Evolutionary conservation across 1,140 invertebrate species (phyloP), one percentile per base, ranked within the genome.

Genomic region (Pinna nobilis): DNA sequence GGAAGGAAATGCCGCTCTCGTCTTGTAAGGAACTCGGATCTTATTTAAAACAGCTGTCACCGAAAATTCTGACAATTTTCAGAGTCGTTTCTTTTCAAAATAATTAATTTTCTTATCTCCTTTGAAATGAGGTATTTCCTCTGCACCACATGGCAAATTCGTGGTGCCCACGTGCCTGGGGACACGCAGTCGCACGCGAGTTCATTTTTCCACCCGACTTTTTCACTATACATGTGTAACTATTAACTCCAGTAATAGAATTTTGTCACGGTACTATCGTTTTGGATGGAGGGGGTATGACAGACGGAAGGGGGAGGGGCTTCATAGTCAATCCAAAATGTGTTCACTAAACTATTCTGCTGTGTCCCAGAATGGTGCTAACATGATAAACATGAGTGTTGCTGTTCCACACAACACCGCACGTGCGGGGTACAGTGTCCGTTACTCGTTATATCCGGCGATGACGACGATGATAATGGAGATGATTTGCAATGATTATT

Each of bases 11-110:
- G 47, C 57, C 44, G 53, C 35, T 70, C 59, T 61, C 30, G 33
- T 32, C 32, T 39, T 49, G 50, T 33, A 70, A 61, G 44, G 50
- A 70, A 61, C 44, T 50, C 47, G 32, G 44, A 44, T 65, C 41
- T 70, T 70, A 70, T 70, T 70, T 61, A 63, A 70, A 70, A 70
- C 68, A 70, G 68, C 68, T 70, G 68, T 70, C 68, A 70, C 68
- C 57, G 51, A 47, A 70, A 37, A 50, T 70, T 39, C 47, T 60
- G 59, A 70, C 53, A 70, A 53, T 61, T 70, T 70, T 70, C 66
- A 47, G 68, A 70, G 59, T 50, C 49, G 32, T 61, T 61, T 44
- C 68, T 61, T 66, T 70, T 70, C 57, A 70, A 70, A 70, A 70
- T 70, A 70, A 70, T 70, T 61, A 41, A 49, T 51, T 47, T 61